Evolutionary conservation across 64 coral and sea anemone genomes (phyloP).

Genomic region (Cladopsammia gracilis): DNA sequence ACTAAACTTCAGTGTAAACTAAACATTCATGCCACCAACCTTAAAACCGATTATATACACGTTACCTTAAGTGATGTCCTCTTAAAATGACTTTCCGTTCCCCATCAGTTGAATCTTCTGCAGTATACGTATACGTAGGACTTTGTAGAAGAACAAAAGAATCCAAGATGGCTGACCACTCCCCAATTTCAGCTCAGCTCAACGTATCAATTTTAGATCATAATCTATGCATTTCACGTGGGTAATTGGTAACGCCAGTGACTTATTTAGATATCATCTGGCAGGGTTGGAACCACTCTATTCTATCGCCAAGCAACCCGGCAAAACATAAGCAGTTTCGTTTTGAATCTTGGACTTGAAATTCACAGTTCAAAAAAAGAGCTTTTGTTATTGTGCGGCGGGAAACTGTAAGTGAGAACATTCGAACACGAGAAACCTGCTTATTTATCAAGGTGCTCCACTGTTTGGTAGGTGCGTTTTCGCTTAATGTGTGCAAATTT

Average conservation of each 20-base stretch:
- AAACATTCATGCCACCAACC: too few species aligned
- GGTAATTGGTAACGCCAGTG: background rate
- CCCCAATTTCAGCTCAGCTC: background rate
- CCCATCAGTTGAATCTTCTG: background rate
- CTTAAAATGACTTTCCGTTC: too few species aligned
- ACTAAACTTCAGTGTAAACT: too few species aligned
- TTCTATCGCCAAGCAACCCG: background rate
- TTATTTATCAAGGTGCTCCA: constrained; percentile 5
- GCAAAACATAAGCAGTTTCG: background rate
- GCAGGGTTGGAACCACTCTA: background rate
- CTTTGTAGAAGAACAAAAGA: constrained; percentile 5
- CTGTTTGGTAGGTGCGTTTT: background rate
- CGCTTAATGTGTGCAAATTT: background rate
- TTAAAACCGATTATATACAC: too few species aligned
- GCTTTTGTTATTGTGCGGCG: background rate
- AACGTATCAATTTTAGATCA: constrained; percentile 58
- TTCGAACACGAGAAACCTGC: constrained; percentile 20
- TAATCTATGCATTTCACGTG: constrained; percentile 53
- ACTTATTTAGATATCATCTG: constrained; percentile 11
- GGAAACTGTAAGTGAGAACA: background rate
- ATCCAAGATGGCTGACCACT: constrained; percentile 11
- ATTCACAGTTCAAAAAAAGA: background rate
- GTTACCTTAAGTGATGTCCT: too few species aligned
- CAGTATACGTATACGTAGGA: too few species aligned
- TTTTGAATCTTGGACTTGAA: background rate